These are phyloP conservation scores for Falco peregrinus DNA, from an alignment of 2,797 vertebrate genomes.

Conservation along the genomic window DNA sequence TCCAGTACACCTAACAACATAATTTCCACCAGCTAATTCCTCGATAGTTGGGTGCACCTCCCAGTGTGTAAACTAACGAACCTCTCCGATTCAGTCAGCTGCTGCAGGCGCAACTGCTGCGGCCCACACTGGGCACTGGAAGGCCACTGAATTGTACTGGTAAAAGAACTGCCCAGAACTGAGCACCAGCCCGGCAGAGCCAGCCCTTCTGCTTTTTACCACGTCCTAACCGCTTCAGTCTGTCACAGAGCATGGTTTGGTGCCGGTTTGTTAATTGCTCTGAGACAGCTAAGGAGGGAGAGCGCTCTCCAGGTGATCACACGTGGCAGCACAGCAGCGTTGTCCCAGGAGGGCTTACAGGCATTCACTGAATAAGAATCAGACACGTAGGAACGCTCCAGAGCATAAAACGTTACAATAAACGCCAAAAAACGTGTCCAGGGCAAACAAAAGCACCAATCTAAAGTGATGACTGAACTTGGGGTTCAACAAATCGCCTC, in stretches of 20 bases:
- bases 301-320: rapidly evolving
- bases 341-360: background rate
- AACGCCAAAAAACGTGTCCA: background rate
- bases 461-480: rapidly evolving
- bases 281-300: background rate
- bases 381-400: background rate
- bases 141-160: background rate
- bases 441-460: rapidly evolving
- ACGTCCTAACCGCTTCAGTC: background rate
- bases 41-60: rapidly evolving
- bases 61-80: background rate
- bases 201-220: background rate
- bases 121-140: background rate
- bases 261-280: background rate
- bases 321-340: rapidly evolving
- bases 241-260: rapidly evolving
- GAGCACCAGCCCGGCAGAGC: background rate
- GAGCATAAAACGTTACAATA: rapidly evolving
- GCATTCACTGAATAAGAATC: background rate
- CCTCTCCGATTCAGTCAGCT: no score
- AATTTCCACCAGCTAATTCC: background rate
- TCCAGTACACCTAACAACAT: background rate
- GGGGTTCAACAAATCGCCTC: background rate
- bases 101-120: background rate
- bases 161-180: background rate